Evolutionary conservation across 1,140 invertebrate species (phyloP).

Genomic region (Drosophila azteca): DNA sequence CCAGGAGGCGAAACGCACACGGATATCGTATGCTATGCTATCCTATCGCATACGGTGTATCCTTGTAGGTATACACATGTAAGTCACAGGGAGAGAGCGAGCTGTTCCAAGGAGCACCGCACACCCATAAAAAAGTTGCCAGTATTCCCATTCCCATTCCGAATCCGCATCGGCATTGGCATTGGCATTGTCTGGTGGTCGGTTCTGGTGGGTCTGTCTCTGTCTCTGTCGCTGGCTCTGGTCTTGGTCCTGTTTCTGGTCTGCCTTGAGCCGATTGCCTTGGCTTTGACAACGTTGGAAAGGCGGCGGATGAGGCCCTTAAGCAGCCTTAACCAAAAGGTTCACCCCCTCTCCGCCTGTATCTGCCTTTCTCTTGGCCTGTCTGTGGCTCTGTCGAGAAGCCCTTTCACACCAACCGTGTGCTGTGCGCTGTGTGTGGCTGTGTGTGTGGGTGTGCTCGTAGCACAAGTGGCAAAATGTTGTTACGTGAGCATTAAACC

Average conservation of each 20-base stretch:
- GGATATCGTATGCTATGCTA: conserved; percentile 11
- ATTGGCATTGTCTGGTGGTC: conserved; percentile 10
- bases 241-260: neutral
- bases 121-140: conserved; percentile 57
- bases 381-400: neutral
- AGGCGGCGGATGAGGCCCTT: conserved; percentile 38
- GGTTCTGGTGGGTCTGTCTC: conserved; percentile 17
- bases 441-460: conserved; percentile 29
- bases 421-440: too few species aligned
- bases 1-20: conserved; percentile 45
- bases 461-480: conserved; percentile 79
- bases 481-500: conserved; percentile 81
- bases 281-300: conserved; percentile 33
- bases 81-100: conserved; percentile 23
- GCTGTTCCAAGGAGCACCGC: conserved; percentile 13
- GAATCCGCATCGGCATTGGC: conserved; percentile 25
- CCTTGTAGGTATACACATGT: conserved; percentile 37
- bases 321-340: conserved; percentile 30
- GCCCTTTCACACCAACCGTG: conserved; percentile 58
- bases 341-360: neutral
- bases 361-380: neutral
- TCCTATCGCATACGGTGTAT: neutral
- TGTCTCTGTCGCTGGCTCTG: too few species aligned
- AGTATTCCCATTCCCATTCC: conserved; percentile 26
- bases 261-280: conserved; percentile 22